Conservation (phyloP, 2,113 vertebrate species). For the Spizaetus ornatus region DNA sequence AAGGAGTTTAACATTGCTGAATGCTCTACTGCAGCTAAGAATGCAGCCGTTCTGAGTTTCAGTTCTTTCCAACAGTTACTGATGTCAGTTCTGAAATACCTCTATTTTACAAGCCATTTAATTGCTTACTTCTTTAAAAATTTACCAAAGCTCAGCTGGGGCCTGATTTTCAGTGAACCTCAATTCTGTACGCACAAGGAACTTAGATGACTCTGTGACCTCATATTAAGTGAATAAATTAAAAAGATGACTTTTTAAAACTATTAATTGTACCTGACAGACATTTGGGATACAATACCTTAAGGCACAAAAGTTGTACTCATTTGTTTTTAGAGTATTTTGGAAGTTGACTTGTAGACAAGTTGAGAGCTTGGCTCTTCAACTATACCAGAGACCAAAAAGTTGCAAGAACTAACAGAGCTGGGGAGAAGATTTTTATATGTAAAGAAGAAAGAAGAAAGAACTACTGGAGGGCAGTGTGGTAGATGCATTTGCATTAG, state of each 20-base stretch:
- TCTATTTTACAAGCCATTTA: slow-evolving; percentile 47
- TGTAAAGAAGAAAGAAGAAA: not conserved
- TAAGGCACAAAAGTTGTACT: not conserved
- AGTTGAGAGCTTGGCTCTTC: not conserved
- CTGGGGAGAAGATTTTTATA: not conserved
- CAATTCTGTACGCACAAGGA: slow-evolving; percentile 15
- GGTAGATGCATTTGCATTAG: not conserved
- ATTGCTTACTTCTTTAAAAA: slow-evolving; percentile 33
- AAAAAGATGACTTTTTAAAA: not conserved
- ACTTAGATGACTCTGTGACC: slow-evolving; percentile 1
- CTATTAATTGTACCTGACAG: not conserved
- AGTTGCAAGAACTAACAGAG: not conserved
- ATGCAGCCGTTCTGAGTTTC: not conserved
- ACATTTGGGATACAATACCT: not conserved
- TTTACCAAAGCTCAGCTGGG: slow-evolving; percentile 16
- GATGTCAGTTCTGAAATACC: slow-evolving; percentile 16
- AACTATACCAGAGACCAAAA: not conserved
- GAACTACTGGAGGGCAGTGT: not conserved
- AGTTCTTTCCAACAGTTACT: not conserved
- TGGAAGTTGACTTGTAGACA: not conserved
- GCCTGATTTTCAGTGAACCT: slow-evolving; percentile 22
- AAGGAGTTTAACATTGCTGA: not conserved
- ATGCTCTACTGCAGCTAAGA: not conserved
- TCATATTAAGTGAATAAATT: not conserved
- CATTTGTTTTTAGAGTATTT: not conserved